phyloP scores from a whole-genome alignment of 1,140 invertebrate genomes.

The Bursaphelenchus mucronatus region DNA sequence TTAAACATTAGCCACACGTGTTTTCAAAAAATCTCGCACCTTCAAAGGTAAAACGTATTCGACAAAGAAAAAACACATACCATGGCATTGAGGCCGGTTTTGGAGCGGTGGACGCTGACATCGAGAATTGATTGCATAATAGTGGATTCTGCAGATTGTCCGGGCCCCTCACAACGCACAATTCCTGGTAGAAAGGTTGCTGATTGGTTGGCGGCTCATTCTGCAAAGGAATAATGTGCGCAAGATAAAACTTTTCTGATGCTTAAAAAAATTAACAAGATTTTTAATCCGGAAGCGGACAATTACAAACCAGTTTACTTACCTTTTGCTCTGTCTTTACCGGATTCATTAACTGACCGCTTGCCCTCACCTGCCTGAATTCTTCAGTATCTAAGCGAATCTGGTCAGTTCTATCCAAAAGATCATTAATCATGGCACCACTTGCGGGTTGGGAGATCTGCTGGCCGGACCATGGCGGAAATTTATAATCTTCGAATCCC shows the following conservation, averaged over 20 bases:
- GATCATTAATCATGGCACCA: conserved; percentile 31
- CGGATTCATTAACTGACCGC: no score
- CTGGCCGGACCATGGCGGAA: conserved; percentile 48
- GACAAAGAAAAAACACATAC: no score
- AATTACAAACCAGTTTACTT: conserved; percentile 18
- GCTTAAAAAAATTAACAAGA: not conserved
- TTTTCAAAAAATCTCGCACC: no score
- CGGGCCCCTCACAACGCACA: conserved; percentile 46
- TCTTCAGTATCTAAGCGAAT: conserved; percentile 17
- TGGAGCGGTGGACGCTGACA: no score
- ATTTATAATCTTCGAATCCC: conserved; percentile 52
- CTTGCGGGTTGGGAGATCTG: conserved; percentile 7
- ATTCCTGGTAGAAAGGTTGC: conserved; percentile 53
- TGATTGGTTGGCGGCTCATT: conserved; percentile 1
- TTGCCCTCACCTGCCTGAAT: not conserved
- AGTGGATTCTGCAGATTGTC: conserved; percentile 27
- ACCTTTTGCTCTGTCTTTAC: conserved; percentile 16
- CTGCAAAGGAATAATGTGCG: conserved; percentile 34
- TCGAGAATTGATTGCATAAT: conserved; percentile 5
- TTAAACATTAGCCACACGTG: no score
- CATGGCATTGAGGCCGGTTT: no score
- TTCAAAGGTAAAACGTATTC: no score
- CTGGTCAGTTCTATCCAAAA: conserved; percentile 51
- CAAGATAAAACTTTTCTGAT: not conserved
- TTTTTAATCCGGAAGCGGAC: conserved; percentile 7